Percentiles rank a stretch among this genome's conserved stretches.
These are phyloP conservation scores for Melanotaenia duboulayi DNA, from an alignment of 2,113 vertebrate species.

Conservation along the genomic window DNA sequence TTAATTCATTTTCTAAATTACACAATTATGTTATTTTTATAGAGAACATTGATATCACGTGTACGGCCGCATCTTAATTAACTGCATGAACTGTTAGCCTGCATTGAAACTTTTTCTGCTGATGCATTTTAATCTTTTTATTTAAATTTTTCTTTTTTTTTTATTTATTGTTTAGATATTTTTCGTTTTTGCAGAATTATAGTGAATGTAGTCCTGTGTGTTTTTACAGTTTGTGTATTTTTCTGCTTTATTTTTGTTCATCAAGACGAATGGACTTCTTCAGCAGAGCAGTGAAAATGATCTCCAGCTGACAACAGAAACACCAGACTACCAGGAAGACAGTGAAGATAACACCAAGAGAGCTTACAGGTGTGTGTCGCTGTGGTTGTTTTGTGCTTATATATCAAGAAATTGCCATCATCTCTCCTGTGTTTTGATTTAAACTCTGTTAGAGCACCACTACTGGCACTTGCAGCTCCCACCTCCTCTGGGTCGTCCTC, in stretches of 20 bases:
- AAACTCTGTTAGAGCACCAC: not conserved
- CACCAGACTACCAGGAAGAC: conserved; percentile 89
- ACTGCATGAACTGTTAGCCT: no score
- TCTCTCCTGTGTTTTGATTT: not conserved
- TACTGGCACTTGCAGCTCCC: not conserved
- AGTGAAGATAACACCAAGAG: conserved; percentile 91
- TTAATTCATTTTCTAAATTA: no score
- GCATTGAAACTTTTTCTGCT: no score
- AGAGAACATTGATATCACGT: no score
- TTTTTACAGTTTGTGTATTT: not conserved
- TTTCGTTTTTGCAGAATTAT: not conserved
- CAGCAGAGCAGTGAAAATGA: conserved; percentile 88
- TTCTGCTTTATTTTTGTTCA: conserved; percentile 41
- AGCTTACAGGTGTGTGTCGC: conserved; percentile 86
- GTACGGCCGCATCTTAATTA: no score
- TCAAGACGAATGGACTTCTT: conserved; percentile 89
- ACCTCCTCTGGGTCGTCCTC: not conserved
- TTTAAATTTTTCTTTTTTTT: no score
- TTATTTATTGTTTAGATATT: no score
- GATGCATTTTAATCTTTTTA: no score
- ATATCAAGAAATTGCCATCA: not conserved
- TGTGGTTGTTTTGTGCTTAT: not conserved
- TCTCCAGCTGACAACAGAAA: conserved; percentile 85
- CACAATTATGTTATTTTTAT: no score
- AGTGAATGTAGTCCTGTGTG: not conserved